Base-by-base conservation (phyloP, 1,140 invertebrate species). In the Drosophila kohkoa region DNA sequence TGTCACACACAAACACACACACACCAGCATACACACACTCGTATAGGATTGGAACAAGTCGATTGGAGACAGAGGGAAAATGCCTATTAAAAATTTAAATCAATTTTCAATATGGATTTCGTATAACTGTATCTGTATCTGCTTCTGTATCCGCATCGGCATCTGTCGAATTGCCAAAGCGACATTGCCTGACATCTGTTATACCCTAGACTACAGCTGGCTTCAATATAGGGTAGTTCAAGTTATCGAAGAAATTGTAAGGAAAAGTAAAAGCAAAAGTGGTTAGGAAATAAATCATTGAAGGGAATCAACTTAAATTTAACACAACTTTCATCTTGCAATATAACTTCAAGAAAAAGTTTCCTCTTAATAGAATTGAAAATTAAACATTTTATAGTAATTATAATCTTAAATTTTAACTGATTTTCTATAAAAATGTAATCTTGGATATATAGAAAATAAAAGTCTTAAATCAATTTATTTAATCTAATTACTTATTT, bases 21-120 rank as follows among this genome's bases (percentile, higher is more conserved):
- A 43, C n/a, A 5, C 11, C 4, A 1, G 13, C 11, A 4, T n/a
- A 43, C 10, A 43, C n/a, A n/a, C n/a, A 43, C 5, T 25, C 3
- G 20, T 25, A 13, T 43, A 43, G 41, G 55, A n/a, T 10, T 13
- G 32, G 35, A 3, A 10, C 11, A 52, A 43, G 63, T 7, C 41
- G 52, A 20, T 52, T 49, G 52, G 52, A 55, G 52, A 51, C 30
- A 32, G 35, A 30, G 51, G 5, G 49, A 48, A 58, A 75, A 59
- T 60, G 85, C 85, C 86, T 89, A 89, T 89, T 89, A 89, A 89
- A 89, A 76, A 89, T 89, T 89, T 81, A 89, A 89, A 89, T 89
- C 85, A 89, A 89, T 89, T 89, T 89, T 81, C 81, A 83, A 87
- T 87, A 87, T 88, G 83, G 83, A 87, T 87, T 89, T 68, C 69